Evolutionary conservation across 1,140 invertebrate genomes (phyloP).

Genomic region (Spodoptera frugiperda): DNA sequence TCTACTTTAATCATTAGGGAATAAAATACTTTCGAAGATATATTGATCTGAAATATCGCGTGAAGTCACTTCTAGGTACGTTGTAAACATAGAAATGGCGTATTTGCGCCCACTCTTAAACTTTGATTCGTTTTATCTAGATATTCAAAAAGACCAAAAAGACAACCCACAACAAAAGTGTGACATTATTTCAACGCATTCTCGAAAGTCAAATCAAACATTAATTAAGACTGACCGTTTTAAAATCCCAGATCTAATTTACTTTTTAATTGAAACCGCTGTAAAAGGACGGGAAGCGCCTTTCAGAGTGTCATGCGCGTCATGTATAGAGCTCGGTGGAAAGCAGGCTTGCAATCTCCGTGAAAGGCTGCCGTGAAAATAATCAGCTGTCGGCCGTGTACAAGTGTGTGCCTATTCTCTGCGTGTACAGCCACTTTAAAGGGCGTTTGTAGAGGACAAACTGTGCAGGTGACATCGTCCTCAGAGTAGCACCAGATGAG

Average conservation of each 20-base stretch:
- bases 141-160: too few relatives aligned
- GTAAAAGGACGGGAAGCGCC: neutral
- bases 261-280: too few relatives aligned
- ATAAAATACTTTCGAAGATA: too few relatives aligned
- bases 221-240: neutral
- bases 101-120: too few relatives aligned
- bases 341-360: slow-evolving; percentile 30
- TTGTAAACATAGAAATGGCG: too few relatives aligned
- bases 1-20: too few relatives aligned
- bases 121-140: too few relatives aligned
- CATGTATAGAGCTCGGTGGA: neutral
- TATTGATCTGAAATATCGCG: too few relatives aligned
- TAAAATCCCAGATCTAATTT: neutral
- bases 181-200: too few relatives aligned
- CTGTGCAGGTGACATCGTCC: slow-evolving; percentile 29
- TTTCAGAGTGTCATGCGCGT: slow-evolving; percentile 4
- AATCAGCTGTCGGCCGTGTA: slow-evolving; percentile 6
- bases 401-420: neutral
- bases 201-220: too few relatives aligned
- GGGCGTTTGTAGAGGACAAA: slow-evolving; percentile 19
- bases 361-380: slow-evolving; percentile 47
- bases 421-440: neutral
- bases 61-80: too few relatives aligned
- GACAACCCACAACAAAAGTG: too few relatives aligned
- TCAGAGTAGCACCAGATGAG: neutral